A percentile compares a stretch with the other conserved stretches of the same genome.
These are phyloP conservation scores for Mythimna vitellina DNA, from an alignment of 2,888 invertebrate genomes.

Conservation along the genomic window DNA sequence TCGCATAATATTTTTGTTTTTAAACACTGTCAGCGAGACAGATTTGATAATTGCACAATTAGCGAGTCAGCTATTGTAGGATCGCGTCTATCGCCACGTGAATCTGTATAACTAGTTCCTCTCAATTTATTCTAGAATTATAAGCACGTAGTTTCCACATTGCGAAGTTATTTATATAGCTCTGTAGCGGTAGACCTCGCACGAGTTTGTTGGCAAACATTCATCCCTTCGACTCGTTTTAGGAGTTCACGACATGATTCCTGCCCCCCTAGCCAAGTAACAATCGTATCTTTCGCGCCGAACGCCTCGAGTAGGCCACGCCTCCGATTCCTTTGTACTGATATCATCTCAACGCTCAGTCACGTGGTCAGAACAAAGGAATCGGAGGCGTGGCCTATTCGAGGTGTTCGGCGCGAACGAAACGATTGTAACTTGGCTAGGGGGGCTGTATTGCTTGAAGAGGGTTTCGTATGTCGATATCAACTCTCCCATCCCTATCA, in stretches of 20 bases:
- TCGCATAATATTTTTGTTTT: neutral
- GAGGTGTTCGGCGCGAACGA: too few species aligned
- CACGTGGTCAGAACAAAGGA: too few species aligned
- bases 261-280: too few species aligned
- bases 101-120: constrained; percentile 52
- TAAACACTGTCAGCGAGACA: constrained; percentile 2
- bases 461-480: too few species aligned
- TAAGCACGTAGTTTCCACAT: constrained; percentile 24
- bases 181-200: constrained; percentile 10
- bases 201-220: constrained; percentile 18
- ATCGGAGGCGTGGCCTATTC: too few species aligned
- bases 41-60: constrained; percentile 50
- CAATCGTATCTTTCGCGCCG: too few species aligned
- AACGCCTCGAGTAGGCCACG: too few species aligned
- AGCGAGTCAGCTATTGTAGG: constrained; percentile 33
- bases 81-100: constrained; percentile 40
- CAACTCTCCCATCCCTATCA: too few species aligned
- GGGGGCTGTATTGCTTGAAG: too few species aligned
- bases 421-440: too few species aligned
- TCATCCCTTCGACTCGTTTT: constrained; percentile 7
- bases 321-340: too few species aligned
- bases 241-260: neutral
- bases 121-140: constrained; percentile 37
- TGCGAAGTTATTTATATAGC: constrained; percentile 23
- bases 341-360: too few species aligned